phyloP scores from a whole-genome alignment of 2,113 vertebrate species.

The cat (Felis catus) region F.catus_Fca126_mat1.0 CM031424.1:40879001-40879500 shows the following conservation, averaged over 20 bases:
- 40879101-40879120: conserved; percentile 48
- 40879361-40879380: conserved; percentile 29
- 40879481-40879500: background rate
- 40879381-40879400: background rate
- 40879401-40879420: background rate
- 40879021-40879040: background rate
- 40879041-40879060: background rate
- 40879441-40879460: background rate
- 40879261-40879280: background rate
- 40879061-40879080: conserved; percentile 39
- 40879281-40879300: conserved; percentile 4
- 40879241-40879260: background rate
- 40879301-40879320: background rate
- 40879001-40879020: background rate
- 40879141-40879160: conserved; percentile 9
- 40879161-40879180: conserved; percentile 49
- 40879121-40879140: background rate
- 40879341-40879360: conserved; percentile 1
- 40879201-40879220: conserved; percentile 45
- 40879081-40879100: conserved; percentile 10
- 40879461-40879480: background rate
- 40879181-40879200: background rate
- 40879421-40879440: background rate
- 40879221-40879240: conserved; percentile 1
- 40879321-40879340: conserved; percentile 43